Percentiles rank a stretch among this genome's conserved stretches.
Evolutionary conservation across 1,140 invertebrate genomes (phyloP).

Genomic region (Cryptotermes secundus): DNA sequence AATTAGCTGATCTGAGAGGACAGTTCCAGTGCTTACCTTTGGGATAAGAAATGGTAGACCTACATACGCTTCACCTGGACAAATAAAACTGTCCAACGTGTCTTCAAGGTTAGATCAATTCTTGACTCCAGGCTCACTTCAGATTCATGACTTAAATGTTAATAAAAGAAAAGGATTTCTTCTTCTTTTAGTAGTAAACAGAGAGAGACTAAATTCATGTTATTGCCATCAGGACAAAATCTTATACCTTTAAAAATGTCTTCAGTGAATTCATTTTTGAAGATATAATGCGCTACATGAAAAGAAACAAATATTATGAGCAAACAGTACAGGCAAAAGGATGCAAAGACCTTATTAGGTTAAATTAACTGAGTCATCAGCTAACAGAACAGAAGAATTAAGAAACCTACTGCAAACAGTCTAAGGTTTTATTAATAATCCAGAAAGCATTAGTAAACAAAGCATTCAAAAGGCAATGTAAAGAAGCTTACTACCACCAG

Average conservation of each 20-base stretch:
- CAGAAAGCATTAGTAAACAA: not conserved
- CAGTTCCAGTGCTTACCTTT: not conserved
- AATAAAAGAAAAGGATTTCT: not conserved
- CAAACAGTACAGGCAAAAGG: constrained; percentile 11
- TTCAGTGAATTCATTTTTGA: not conserved
- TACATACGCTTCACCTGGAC: not conserved
- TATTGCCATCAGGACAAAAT: not conserved
- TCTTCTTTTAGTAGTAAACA: not conserved
- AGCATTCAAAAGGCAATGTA: not conserved
- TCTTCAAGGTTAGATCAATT: not conserved
- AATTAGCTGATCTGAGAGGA: not conserved
- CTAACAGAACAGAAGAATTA: not conserved
- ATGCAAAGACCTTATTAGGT: not conserved
- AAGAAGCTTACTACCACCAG: not conserved
- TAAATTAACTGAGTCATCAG: not conserved
- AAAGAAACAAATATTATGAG: not conserved
- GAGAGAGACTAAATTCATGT: not conserved
- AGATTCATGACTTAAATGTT: constrained; percentile 3
- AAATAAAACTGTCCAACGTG: not conserved
- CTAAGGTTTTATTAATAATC: not conserved
- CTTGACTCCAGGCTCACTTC: not conserved
- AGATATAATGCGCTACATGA: not conserved
- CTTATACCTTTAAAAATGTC: not conserved
- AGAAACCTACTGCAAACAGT: not conserved
- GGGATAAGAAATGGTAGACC: not conserved